Evolutionary conservation across 1,140 invertebrate species (phyloP), one percentile per base, ranked within the genome.

Genomic region (Delia radicum): DNA sequence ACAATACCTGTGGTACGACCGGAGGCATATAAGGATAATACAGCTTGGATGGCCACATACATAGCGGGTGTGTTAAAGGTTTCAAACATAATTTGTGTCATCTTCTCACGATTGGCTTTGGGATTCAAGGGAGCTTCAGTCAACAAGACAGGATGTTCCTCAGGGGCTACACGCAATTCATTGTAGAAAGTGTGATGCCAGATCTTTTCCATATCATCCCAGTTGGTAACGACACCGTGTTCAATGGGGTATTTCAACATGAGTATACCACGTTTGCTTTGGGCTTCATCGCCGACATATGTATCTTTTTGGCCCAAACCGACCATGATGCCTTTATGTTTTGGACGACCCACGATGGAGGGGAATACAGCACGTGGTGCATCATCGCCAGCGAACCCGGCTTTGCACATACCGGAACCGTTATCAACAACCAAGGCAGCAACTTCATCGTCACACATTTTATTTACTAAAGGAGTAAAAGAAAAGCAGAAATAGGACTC

Each of bases 201-300:
- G 88, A 98, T 94, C 87, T 97, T 97, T 89, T 98, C 96, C 96
- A 98, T 98, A 87, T 97, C 96, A 84, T 97, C 96, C 95, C 96
- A 98, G 91, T 97, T 97, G 87, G 95, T 97, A 85, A 97, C 94
- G 87, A 97, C 96, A 82, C 95, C 95, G 90, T 97, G 95, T 87
- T 97, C 95, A 89, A 97, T 95, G 78, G 96, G 96, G 89, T 96
- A 97, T 87, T 95, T 95, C 79, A 98, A 88, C 78, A 94, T 96
- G 79, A 96, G 91, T 89, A 96, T 96, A 90, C 94, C 94, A 90
- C 94, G 90, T 89, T 96, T 96, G 90, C 91, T 93, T 88, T 96
- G 93, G 80, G 96, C 96, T 88, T 98, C 95, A 89, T 98, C 95
- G 80, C 95, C 95, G 46, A 98, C 94, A 85, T 94, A 96, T 80